Evolutionary conservation across 2,888 invertebrate species (phyloP).

Genomic region (Cosmorhoe ocellata): DNA sequence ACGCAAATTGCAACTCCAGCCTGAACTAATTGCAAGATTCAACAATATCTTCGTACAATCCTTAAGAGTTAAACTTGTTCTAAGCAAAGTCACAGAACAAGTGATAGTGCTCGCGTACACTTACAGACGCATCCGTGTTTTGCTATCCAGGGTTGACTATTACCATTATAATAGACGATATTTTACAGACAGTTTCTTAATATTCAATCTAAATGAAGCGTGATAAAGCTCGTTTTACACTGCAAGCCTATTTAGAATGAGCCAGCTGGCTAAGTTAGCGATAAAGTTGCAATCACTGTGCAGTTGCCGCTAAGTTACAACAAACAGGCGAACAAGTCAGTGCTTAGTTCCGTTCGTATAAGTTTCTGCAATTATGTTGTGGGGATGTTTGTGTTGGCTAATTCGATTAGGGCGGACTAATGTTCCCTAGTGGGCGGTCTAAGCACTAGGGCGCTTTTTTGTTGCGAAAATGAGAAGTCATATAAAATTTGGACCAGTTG

Average conservation of each 20-base stretch:
- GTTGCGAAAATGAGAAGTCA: background rate
- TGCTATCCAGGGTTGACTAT: too few species aligned
- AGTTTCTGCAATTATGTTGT: slow-evolving; percentile 58
- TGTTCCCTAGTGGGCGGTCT: background rate
- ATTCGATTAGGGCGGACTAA: slow-evolving; percentile 14
- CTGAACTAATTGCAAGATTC: slow-evolving; percentile 38
- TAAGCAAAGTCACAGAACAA: slow-evolving; percentile 45
- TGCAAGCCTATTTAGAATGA: background rate
- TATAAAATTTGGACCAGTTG: too few species aligned
- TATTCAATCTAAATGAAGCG: background rate
- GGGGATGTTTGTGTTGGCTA: slow-evolving; percentile 36
- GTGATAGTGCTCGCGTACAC: background rate
- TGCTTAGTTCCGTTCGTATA: slow-evolving; percentile 54
- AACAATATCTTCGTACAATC: slow-evolving; percentile 49
- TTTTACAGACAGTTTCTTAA: background rate
- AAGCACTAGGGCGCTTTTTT: too few species aligned
- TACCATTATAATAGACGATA: too few species aligned
- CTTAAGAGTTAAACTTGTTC: slow-evolving; percentile 61
- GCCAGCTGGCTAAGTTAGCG: slow-evolving; percentile 52
- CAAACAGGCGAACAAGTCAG: slow-evolving; percentile 65
- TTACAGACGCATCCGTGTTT: too few species aligned
- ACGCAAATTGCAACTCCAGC: slow-evolving; percentile 38
- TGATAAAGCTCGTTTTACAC: background rate
- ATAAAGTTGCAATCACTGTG: slow-evolving; percentile 70
- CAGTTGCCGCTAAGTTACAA: slow-evolving; percentile 54